A percentile compares a stretch with the other conserved stretches of the same genome.
Evolutionary conservation across 2,113 vertebrate genomes (phyloP).

Genomic region (Clarias batrachus): DNA sequence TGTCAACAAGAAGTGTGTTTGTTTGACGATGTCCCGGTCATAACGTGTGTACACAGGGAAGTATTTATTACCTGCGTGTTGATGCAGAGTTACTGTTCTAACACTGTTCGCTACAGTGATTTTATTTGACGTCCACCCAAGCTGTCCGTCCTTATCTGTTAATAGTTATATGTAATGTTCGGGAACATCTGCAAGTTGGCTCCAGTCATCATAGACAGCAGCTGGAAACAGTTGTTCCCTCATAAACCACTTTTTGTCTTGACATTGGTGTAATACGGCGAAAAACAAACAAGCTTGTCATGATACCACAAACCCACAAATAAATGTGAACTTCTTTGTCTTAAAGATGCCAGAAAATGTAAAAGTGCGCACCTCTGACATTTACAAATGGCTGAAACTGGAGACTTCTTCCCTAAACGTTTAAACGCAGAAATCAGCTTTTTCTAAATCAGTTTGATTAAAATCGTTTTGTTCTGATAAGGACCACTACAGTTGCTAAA

Average conservation of each 20-base stretch:
- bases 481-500: conserved; percentile 50
- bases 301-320: neutral
- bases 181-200: neutral
- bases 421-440: neutral
- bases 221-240: neutral
- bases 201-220: neutral
- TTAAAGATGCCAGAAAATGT: neutral
- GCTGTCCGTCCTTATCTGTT: neutral
- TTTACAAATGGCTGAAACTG: neutral
- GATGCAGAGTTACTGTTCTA: neutral
- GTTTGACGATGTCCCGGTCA: neutral
- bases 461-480: neutral
- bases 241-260: neutral
- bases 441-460: neutral
- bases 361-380: neutral
- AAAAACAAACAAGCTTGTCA: neutral
- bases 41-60: neutral
- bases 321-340: neutral
- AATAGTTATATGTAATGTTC: neutral
- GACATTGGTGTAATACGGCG: neutral
- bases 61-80: neutral
- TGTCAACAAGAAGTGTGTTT: conserved; percentile 63
- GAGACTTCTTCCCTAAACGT: neutral
- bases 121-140: neutral
- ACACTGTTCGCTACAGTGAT: neutral